Conservation (phyloP, 2,113 vertebrate genomes). For the Cololabis saira region DNA sequence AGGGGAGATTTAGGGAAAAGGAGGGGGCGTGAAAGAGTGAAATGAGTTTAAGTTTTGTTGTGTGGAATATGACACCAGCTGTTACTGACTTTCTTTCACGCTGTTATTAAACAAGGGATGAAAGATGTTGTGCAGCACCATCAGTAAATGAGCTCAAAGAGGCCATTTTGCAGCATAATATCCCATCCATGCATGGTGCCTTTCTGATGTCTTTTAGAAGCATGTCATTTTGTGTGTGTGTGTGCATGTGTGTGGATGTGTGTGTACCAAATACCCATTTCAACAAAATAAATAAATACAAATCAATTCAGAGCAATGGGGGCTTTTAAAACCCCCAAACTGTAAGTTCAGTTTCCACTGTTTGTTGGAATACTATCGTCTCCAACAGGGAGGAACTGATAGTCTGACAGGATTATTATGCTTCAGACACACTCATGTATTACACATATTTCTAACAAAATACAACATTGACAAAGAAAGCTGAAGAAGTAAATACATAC, state of each 20-base stretch:
- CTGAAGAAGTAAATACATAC: neutral
- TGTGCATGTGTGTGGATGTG: neutral
- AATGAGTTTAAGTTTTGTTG: constrained; percentile 27
- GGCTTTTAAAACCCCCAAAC: constrained; percentile 17
- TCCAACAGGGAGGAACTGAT: neutral
- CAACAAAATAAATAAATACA: constrained; percentile 10
- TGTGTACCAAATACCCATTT: constrained; percentile 15
- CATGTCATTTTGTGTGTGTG: neutral
- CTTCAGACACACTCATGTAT: no score
- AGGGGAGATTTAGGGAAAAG: neutral
- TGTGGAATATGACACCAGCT: constrained; percentile 42
- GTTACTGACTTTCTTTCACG: constrained; percentile 19
- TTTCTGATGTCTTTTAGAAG: constrained; percentile 17
- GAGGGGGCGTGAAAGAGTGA: constrained; percentile 18
- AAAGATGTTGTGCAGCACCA: constrained; percentile 21
- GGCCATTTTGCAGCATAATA: constrained; percentile 33
- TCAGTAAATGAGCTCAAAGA: constrained; percentile 40
- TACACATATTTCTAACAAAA: neutral
- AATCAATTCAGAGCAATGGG: neutral
- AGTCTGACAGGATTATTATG: neutral
- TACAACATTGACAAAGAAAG: neutral
- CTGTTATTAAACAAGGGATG: constrained; percentile 51
- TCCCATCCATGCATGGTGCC: constrained; percentile 14
- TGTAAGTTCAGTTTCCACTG: constrained; percentile 10
- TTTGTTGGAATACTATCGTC: constrained; percentile 9